These are phyloP conservation scores for Watsonalla cultraria DNA, from an alignment of 2,888 invertebrate species.

Conservation along the genomic window DNA sequence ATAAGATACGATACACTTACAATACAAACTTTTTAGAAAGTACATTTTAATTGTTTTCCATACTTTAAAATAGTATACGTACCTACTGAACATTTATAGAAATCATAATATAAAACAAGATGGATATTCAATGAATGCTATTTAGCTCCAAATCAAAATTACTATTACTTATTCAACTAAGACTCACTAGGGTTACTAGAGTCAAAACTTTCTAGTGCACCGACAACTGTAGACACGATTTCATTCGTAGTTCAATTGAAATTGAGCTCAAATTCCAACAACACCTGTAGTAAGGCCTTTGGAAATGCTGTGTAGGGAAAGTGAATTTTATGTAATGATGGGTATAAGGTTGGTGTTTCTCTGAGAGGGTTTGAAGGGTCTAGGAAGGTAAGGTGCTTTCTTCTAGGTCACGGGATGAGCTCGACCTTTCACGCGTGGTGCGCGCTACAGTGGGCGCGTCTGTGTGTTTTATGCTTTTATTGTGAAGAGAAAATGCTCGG, in stretches of 20 bases:
- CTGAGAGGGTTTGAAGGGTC: slow-evolving; percentile 29
- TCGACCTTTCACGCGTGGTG: slow-evolving; percentile 74
- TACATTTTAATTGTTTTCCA: no score
- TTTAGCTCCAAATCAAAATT: slow-evolving; percentile 28
- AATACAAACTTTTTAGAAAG: no score
- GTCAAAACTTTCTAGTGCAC: slow-evolving; percentile 51
- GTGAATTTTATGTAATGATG: slow-evolving; percentile 6
- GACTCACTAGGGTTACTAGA: slow-evolving; percentile 36
- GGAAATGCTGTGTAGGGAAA: slow-evolving; percentile 10
- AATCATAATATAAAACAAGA: background rate
- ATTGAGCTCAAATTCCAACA: slow-evolving; percentile 37
- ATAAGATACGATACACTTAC: no score
- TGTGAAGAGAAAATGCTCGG: slow-evolving; percentile 29
- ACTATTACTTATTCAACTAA: slow-evolving; percentile 50
- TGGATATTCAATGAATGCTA: slow-evolving; percentile 21
- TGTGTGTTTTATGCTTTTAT: slow-evolving; percentile 35
- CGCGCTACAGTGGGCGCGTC: slow-evolving; percentile 56
- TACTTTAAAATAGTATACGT: no score
- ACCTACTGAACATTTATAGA: no score
- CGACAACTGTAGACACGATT: slow-evolving; percentile 11
- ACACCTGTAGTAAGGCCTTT: slow-evolving; percentile 31
- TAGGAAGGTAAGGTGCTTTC: slow-evolving; percentile 55
- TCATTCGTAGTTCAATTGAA: slow-evolving; percentile 25
- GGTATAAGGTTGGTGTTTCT: slow-evolving; percentile 25
- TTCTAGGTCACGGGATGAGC: slow-evolving; percentile 73